Base-by-base conservation (phyloP, 2,888 invertebrate genomes). In the Idaea dimidiata region DNA sequence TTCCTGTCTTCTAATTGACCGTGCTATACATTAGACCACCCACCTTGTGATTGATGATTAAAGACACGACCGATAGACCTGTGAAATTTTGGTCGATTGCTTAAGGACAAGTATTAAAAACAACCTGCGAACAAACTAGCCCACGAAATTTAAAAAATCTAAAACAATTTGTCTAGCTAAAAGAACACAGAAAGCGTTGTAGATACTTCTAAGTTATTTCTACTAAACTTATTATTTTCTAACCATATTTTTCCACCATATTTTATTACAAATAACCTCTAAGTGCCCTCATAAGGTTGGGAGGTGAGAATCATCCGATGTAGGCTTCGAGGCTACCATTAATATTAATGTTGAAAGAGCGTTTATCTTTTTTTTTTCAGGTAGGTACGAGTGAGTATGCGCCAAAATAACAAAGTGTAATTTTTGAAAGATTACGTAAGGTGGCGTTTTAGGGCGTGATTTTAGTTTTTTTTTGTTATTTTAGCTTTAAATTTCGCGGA, bases 291-390 rank as follows among this genome's bases (percentile, higher is more conserved):
- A 60, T 63, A 64, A 64, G 62, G 60, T 59, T 32, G 56, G 54
- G 64, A 58, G 60, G 57, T 24, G 55, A 62, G 58, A 63, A 55
- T 62, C 17, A 61, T 64, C 61, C 60, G 59, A 65, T 65, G 62
- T 16, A 58, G 59, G 60, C 59, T 69, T 65, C 59, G 62, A 63
- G 55, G 62, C 60, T 10, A 43, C 57, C 67, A 67, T 70, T 65
- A 70, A 67, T 67, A 70, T 67, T 67, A 65, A 70, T 68, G 69
- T 62, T 62, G 59, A 61, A 58, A 65, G 61, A 54, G 59, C 62
- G 65, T 62, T 63, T 70, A 70, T 67, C 65, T 67, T 62, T 65
- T 65, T 67, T 62, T 65, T 65, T 60, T 60, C 17, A 54, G 43
- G 43, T 43, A 43, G 43, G 43, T 43, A 43, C 24, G 24, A 33